Percentiles rank a stretch among this genome's conserved stretches.
Evolutionary conservation across 1,140 invertebrate species (phyloP).

Genomic region (Cotesia chilonis): DNA sequence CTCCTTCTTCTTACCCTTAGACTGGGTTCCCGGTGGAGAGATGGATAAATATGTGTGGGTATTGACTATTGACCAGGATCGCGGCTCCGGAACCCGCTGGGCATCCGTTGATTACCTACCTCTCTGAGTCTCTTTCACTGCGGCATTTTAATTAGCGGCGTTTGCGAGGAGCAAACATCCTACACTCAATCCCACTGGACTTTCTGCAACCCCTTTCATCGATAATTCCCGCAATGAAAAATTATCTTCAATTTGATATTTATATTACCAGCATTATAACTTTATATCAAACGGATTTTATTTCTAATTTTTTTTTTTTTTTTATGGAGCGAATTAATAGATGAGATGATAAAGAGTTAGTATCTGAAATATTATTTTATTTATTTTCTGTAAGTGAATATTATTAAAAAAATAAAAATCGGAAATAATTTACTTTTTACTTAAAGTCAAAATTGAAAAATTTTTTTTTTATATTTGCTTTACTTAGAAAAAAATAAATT

Average conservation of each 20-base stretch:
- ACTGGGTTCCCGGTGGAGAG: conserved; percentile 20
- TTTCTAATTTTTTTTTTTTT: too few species aligned
- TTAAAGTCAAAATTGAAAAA: too few species aligned
- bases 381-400: too few species aligned
- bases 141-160: conserved; percentile 64
- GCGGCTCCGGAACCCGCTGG: conserved; percentile 25
- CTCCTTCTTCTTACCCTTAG: conserved; percentile 56
- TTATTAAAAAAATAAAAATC: too few species aligned
- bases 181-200: conserved; percentile 45
- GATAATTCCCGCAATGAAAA: conserved; percentile 21
- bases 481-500: not conserved
- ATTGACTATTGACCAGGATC: conserved; percentile 34
- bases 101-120: conserved; percentile 37
- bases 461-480: not conserved
- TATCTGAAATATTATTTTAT: too few species aligned
- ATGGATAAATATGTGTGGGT: conserved; percentile 35
- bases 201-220: conserved; percentile 18
- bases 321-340: too few species aligned
- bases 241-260: conserved; percentile 11
- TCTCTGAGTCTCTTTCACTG: conserved; percentile 44
- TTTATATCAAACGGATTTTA: too few species aligned
- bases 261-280: too few species aligned
- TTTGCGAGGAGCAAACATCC: conserved; percentile 62
- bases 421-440: too few species aligned
- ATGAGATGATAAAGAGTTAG: too few species aligned